A percentile compares a stretch with the other conserved stretches of the same genome.
Evolutionary conservation across 2,113 vertebrate genomes (phyloP).

Genomic region (Candoia aspera): DNA sequence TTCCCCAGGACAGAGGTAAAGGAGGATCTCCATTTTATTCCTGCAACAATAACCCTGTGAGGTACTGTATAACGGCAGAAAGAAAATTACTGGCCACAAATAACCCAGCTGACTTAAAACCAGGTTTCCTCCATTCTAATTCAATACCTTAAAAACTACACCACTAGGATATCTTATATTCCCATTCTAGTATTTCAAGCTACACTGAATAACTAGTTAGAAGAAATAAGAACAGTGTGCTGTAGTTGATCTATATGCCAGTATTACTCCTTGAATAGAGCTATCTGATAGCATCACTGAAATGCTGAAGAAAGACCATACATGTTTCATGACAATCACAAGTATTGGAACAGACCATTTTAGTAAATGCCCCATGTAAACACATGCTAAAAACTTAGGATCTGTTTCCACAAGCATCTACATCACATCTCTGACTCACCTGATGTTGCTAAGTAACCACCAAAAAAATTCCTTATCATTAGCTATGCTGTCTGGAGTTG

Average conservation of each 20-base stretch:
- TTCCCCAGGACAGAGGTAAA: not conserved
- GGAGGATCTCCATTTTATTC: not conserved
- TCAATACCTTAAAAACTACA: not conserved
- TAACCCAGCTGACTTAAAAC: not conserved
- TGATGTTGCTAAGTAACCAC: not conserved
- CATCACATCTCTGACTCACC: not conserved
- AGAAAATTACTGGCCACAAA: not conserved
- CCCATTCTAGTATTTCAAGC: not conserved
- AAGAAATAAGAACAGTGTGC: not conserved
- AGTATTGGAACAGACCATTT: not conserved
- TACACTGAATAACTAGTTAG: not conserved
- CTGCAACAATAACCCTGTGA: not conserved
- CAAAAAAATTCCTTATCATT: not conserved
- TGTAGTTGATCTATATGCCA: not conserved
- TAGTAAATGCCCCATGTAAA: not conserved
- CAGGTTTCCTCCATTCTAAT: not conserved
- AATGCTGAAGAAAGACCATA: not conserved
- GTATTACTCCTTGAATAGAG: not conserved
- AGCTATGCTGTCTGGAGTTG: not conserved
- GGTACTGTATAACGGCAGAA: not conserved
- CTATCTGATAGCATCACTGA: not conserved
- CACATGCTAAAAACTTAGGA: not conserved
- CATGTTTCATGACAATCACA: not conserved
- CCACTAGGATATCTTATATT: not conserved
- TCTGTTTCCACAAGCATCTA: not conserved